These are phyloP conservation scores for Clusia tigrina DNA, from an alignment of 2,888 invertebrate species.

Conservation along the genomic window DNA sequence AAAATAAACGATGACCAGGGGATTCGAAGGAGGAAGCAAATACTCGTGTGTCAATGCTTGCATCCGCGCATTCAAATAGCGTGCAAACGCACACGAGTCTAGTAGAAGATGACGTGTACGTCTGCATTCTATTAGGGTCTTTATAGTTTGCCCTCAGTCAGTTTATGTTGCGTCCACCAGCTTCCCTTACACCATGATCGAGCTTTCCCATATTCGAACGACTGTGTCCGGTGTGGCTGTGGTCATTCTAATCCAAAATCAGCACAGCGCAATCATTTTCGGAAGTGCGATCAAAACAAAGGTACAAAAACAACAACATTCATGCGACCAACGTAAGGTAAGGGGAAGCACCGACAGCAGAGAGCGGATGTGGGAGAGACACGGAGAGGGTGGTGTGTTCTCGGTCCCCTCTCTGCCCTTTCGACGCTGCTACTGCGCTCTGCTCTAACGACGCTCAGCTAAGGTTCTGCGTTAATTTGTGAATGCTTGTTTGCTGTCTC, in stretches of 20 bases:
- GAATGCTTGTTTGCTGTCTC: constrained; percentile 22
- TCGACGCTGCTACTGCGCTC: not conserved
- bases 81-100: too few species aligned
- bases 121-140: too few species aligned
- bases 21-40: not conserved
- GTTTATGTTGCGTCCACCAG: too few species aligned
- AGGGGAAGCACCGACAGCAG: constrained; percentile 16
- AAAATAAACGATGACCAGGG: not conserved
- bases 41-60: too few species aligned
- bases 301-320: constrained; percentile 20
- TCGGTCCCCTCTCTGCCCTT: not conserved
- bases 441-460: constrained; percentile 3
- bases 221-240: too few species aligned
- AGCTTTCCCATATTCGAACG: too few species aligned
- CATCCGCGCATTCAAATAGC: too few species aligned
- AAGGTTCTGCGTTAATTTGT: constrained; percentile 46
- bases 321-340: not conserved
- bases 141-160: too few species aligned
- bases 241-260: too few species aligned
- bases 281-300: constrained; percentile 23
- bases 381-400: not conserved
- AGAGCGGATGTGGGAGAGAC: constrained; percentile 17
- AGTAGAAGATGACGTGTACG: too few species aligned
- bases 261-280: too few species aligned
- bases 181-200: too few species aligned